Base-by-base conservation (phyloP, 2,888 invertebrate genomes). In the Tholera decimalis region DNA sequence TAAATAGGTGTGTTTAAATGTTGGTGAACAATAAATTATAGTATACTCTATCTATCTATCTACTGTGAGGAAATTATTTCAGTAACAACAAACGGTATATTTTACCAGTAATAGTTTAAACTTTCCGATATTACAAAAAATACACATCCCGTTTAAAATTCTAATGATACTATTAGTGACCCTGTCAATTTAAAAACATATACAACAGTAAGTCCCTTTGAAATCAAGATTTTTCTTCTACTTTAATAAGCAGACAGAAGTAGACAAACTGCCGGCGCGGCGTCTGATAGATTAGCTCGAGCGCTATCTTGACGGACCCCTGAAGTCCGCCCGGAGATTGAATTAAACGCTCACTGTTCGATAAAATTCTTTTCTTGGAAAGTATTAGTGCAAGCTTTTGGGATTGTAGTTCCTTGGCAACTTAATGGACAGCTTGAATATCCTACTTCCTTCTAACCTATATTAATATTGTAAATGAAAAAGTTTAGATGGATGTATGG, bases 241-340 rank as follows among this genome's bases (percentile, higher is more conserved):
- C 63, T 44, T 24, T 33, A 6, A 39, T n/a, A 11, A 15, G 18
- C 53, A 44, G 41, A 47, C 33, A 39, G 30, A 54, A 39, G 44
- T 33, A 37, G 30, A 33, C 20, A 37, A 33, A 41, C 18, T n/a
- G 22, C 50, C 33, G 30, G 26, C 33, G 74, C 33, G 30, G 26
- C 33, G 74, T 76, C 82, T 92, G 92, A 92, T 91, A 86, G 91
- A 92, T 92, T 90, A 88, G 82, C 75, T 67, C 44, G 73, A 74
- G 80, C 86, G 71, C 84, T 79, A 78, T 77, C 77, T 56, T 84
- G 92, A 92, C 92, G 83, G 87, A 86, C 91, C 92, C 92, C 61
- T 63, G 61, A 67, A 51, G 44, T 53, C 84, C 75, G 80, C 82
- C 79, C 79, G 79, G 65, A 79, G 77, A 89, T 89, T 87, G 86